Base-by-base conservation (phyloP, 2,113 vertebrate species). In the Bubo scandiacus region DNA sequence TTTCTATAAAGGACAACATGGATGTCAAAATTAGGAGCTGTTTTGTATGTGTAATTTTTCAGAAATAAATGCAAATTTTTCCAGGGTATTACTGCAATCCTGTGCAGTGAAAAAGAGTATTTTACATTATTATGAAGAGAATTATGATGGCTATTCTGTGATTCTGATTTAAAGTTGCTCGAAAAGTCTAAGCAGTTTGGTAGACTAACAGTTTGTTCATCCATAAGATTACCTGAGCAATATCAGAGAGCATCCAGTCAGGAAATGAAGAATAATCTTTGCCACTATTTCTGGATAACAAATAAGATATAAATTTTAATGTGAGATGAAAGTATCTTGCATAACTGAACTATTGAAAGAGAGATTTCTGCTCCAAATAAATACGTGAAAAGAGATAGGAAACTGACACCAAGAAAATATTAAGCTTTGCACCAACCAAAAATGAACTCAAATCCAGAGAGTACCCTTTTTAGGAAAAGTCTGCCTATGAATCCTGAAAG, bases 271-370 rank as follows among this genome's bases (percentile, higher is more conserved):
- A 96, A 96, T 96, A 95, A 95, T 94, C 96, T 94, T 94, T 95
- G 88, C 72, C 90, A 94, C 88, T 92, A 93, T 92, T 95, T 96
- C 81, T 92, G 93, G 94, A 88, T 96, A 95, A 93, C 75, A 95
- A 97, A 93, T 95, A 92, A 97, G 92, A 94, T 95, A 95, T 92
- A 90, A 81, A 96, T 97, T 96, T 97, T 96, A 96, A 94, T 96
- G 94, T 65, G 77, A 90, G 72, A 92, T 66, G 86, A 83, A 93
- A 95, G 51, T 94, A 88, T 84, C 96, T 96, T 95, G 94, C 92
- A 79, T 93, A 97, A 96, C 88, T 71, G 59, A 92, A 81, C 80
- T 81, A 91, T 43, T 92, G 59, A 92, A 90, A 95, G 85, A 80
- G 27, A 86, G 87, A 90, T 86, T 96, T 88, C 83, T 96, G 38